Evolutionary conservation across 2,113 vertebrate genomes (phyloP), one percentile per base, ranked within the genome.

Genomic region (Pseudorasbora parva): DNA sequence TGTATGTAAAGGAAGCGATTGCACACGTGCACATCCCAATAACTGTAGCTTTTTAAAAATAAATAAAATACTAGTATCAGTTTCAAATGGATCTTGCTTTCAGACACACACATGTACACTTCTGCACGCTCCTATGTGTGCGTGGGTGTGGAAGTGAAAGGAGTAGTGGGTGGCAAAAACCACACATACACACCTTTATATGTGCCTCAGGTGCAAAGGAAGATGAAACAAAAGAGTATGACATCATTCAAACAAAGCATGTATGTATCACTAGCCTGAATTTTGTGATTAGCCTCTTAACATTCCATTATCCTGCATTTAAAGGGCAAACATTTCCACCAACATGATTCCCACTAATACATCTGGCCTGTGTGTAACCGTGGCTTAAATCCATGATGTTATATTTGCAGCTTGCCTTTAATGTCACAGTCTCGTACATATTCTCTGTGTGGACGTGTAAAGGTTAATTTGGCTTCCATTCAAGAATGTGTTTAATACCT

Each of bases 391-490:
- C 17, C 27, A 37, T 59, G 8, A 5, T 60, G 37, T 78, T 60
- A 3, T 45, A 5, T 6, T 5, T 5, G n/a, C 19, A 60, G 64
- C 25, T 0, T 27, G 64, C 1, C n/a, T 49, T 51, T 51, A 74
- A 74, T 41, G 14, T 49, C 59, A 64, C 37, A 37, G 5, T 11
- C 51, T 57, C 11, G 25, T 60, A 78, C 76, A 37, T 79, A 59
- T 27, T 64, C 43, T 11, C 77, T 17, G 21, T 30, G 4, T 21
- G 41, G 41, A 30, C 9, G 5, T 30, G 19, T 45, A 80, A 60
- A 78, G 84, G 84, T 88, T 56, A 72, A 73, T 75, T 79, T 90
- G 88, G 87, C 86, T 64, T 43, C 17, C 41, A 14, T 88, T 85
- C 88, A 91, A 17, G 60, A 69, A 15, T 8, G 41, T 43, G 51